These are phyloP conservation scores for Stenopsyche tienmushanensis DNA, from an alignment of 1,140 invertebrate genomes.

Conservation along the genomic window DNA sequence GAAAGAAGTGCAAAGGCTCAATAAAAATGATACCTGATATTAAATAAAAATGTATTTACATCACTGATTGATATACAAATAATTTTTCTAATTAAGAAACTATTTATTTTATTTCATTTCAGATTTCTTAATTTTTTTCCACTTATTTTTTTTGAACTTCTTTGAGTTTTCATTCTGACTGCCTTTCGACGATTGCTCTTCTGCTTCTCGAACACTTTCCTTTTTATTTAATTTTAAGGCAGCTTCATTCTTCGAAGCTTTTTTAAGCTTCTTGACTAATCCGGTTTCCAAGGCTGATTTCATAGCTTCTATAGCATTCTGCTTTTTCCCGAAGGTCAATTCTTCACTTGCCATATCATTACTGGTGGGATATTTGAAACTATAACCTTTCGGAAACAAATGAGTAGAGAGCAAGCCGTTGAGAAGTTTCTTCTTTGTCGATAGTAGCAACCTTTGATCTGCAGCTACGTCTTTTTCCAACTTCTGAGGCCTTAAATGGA, in stretches of 20 bases:
- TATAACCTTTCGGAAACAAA: constrained; percentile 68
- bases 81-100: background rate
- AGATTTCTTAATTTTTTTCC: constrained; percentile 23
- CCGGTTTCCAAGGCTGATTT: constrained; percentile 54
- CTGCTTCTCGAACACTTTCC: background rate
- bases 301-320: constrained; percentile 60
- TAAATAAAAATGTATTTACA: too few species aligned
- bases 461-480: constrained; percentile 50
- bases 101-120: background rate
- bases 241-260: constrained; percentile 50
- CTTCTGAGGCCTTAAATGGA: constrained; percentile 44
- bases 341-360: constrained; percentile 46
- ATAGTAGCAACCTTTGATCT: constrained; percentile 46
- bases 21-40: too few species aligned
- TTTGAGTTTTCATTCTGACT: constrained; percentile 39
- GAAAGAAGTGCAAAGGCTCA: too few species aligned
- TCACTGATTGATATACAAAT: background rate
- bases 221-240: constrained; percentile 44
- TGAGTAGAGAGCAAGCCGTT: constrained; percentile 60
- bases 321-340: constrained; percentile 18
- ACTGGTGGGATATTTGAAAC: constrained; percentile 64
- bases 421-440: constrained; percentile 61
- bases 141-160: constrained; percentile 44
- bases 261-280: constrained; percentile 49
- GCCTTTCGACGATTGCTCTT: constrained; percentile 24